Percentiles rank a stretch among this genome's conserved stretches.
Conservation (phyloP, 2,113 vertebrate species). For the Piliocolobus tephrosceles region DNA sequence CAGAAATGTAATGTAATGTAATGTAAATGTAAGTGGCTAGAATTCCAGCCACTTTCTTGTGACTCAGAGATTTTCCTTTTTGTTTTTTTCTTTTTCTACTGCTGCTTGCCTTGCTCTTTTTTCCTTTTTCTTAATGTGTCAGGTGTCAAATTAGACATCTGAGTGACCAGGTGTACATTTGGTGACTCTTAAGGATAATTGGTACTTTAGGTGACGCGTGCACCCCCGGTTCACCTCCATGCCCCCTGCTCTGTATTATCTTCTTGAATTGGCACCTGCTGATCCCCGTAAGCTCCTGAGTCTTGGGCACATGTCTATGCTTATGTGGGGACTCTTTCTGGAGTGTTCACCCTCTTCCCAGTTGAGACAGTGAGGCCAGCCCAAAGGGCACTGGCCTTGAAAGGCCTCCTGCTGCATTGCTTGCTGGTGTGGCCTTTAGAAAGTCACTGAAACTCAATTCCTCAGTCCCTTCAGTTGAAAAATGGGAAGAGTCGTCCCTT, state of each 20-base stretch:
- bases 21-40: too few species aligned
- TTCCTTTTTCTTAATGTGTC: too few species aligned
- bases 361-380: too few species aligned
- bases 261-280: background rate
- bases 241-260: background rate
- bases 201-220: background rate
- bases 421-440: background rate
- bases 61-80: background rate
- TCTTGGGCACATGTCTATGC: background rate
- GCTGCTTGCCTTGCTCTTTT: background rate
- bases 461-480: background rate
- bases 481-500: background rate
- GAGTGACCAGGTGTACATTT: background rate
- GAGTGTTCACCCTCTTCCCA: background rate
- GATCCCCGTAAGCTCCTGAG: background rate
- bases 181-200: background rate
- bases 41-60: background rate
- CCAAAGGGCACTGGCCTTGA: background rate
- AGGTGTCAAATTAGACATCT: background rate
- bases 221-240: background rate
- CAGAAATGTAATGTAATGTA: too few species aligned
- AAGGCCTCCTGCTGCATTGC: background rate
- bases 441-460: background rate
- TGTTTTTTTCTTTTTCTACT: background rate
- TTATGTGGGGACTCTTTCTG: background rate